Base-by-base conservation (phyloP, 1,140 invertebrate genomes). In the Agrilus planipennis region DNA sequence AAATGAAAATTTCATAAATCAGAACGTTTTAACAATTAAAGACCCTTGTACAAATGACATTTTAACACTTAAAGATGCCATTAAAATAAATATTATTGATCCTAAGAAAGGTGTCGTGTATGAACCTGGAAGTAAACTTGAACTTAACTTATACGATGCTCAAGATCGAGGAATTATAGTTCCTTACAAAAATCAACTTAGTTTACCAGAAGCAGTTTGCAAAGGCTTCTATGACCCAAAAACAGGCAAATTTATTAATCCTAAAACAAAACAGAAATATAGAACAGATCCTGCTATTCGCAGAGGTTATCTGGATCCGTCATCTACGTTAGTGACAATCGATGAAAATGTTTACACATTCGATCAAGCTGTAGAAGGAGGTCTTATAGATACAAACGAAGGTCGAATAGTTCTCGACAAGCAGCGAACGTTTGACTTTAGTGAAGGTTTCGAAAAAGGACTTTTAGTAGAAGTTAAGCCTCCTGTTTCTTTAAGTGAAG, bases 391-490 rank as follows among this genome's bases (percentile, higher is more conserved):
- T 61, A 70, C 77, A 4, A 75, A 77, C 46, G 72, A 75, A 29
- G 88, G 88, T 18, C 67, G 66, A 4, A 73, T 75, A 4, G 60
- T 69, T 21, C 66, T 76, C 46, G 69, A 71, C 2, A 67, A 72
- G 41, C 68, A 73, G 20, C 70, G 78, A 52, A 69, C 72, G n/a
- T 65, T 89, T 29, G 79, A 89, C 63, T 84, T 92, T 49, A 75
- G 79, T 29, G 83, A 90, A 69, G 89, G 87, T 3, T 79, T 90
- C 52, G 84, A 90, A 58, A 68, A 75, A 49, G 88, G 87, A n/a
- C 63, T 86, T 17, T 62, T 92, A 1, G 71, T 86, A 29, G 82
- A 91, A 70, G 76, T 83, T 2, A 75, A 81, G 32, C 77, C 75
- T 58, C 85, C 87, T 11, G 71, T 92, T 59, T 80, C 84, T 12